Base-by-base conservation (phyloP, 2,797 vertebrate species). In the Pantherophis vulpinus region DNA sequence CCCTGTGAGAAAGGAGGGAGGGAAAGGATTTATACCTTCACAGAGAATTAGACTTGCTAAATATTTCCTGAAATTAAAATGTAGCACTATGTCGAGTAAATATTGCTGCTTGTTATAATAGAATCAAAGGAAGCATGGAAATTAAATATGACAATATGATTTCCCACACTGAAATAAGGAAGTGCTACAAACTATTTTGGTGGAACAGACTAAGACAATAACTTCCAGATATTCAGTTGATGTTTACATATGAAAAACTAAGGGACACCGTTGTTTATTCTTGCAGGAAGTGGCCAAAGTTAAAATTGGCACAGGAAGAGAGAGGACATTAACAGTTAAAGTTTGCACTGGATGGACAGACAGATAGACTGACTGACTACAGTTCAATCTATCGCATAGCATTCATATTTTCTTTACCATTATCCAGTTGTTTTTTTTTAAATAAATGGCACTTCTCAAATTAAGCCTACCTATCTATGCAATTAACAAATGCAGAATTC, bases 1-100 rank as follows among this genome's bases (percentile, higher is more conserved):
- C 99, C 97, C 99, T 99, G 96, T 27, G 47, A 94, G 70, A 5
- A 93, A 16, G 97, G 56, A 97, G 96, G 91, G 87, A 0, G 7
- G 29, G 27, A 29, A 23, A 55, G 18, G 8, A 47, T 87, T n/a
- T 29, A 58, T 25, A 74, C 1, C n/a, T 13, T 27, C 58, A 4
- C 16, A 37, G 61, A 4, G 11, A 47, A 70, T 42, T n/a, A 29
- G 13, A 74, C 5, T 61, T 60, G 32, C 5, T 5, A 89, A 89
- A 59, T 25, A 51, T 47, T 4, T 5, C 18, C 42, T 63, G 23
- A 10, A 13, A 66, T 86, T 86, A 51, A 51, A 55, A 47, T 47
- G 42, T 37, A 25, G 27, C 54, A 0, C 3, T 27, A 8, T 18
- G 2, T 27, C 23, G 4, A 16, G 8, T 23, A n/a, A 9, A 2